Conservation (phyloP, 2,797 vertebrate species). For the Hephaestus fuliginosus region DNA sequence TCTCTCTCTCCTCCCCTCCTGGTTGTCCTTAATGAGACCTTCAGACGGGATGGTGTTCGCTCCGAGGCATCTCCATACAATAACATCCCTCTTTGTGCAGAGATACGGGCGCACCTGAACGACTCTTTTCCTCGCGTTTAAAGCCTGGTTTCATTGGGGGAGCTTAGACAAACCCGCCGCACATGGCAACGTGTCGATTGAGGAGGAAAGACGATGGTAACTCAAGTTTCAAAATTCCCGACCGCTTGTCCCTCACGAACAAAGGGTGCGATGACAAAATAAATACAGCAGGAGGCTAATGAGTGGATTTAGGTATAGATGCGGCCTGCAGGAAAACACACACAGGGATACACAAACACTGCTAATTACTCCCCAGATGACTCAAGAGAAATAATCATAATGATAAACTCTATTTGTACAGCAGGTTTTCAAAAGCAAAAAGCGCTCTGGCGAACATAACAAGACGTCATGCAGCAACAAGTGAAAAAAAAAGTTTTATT, state of each 20-base stretch:
- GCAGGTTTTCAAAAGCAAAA: conserved; percentile 46
- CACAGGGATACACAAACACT: conserved; percentile 60
- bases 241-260: conserved; percentile 68
- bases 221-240: conserved; percentile 70
- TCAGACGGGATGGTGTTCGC: conserved; percentile 41
- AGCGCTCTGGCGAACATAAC: background rate
- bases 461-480: background rate
- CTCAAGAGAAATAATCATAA: conserved; percentile 55
- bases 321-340: conserved; percentile 62
- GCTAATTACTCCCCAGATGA: conserved; percentile 74
- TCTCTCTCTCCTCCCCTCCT: conserved; percentile 31
- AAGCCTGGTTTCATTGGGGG: conserved; percentile 50
- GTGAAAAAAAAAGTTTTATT: conserved; percentile 25
- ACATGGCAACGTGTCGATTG: conserved; percentile 67
- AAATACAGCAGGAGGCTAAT: conserved; percentile 73
- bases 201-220: conserved; percentile 52
- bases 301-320: conserved; percentile 69
- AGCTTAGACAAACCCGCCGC: conserved; percentile 67
- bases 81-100: conserved; percentile 13
- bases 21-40: conserved; percentile 40
- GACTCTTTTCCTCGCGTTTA: conserved; percentile 19
- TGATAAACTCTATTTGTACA: conserved; percentile 64
- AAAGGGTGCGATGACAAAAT: conserved; percentile 77
- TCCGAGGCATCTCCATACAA: conserved; percentile 34
- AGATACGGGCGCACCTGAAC: conserved; percentile 46